These are phyloP conservation scores for Melikaiella ostensackeni DNA, from an alignment of 2,888 invertebrate genomes.

Conservation along the genomic window DNA sequence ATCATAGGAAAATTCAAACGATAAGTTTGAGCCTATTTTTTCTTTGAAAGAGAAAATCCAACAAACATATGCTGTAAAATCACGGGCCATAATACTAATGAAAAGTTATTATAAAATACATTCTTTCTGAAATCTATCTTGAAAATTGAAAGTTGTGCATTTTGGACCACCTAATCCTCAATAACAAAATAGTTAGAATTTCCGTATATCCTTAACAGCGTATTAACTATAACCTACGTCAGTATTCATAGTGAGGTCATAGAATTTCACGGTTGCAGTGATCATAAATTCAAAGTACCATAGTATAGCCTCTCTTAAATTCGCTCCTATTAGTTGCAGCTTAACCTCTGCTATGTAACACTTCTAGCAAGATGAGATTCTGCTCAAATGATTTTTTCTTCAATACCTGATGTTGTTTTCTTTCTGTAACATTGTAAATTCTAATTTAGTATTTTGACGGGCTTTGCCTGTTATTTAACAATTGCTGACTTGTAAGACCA, in stretches of 20 bases:
- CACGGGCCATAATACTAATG: too few relatives aligned
- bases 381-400: background rate
- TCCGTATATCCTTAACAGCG: background rate
- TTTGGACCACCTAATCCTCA: too few relatives aligned
- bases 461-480: background rate
- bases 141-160: too few relatives aligned
- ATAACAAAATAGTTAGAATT: background rate
- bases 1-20: too few relatives aligned
- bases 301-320: conserved; percentile 22
- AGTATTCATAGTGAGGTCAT: conserved; percentile 13
- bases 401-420: background rate
- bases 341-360: conserved; percentile 14
- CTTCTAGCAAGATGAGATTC: background rate
- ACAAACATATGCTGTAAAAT: too few relatives aligned
- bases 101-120: too few relatives aligned
- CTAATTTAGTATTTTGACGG: background rate
- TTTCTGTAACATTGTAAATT: background rate
- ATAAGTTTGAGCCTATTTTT: too few relatives aligned
- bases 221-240: background rate
- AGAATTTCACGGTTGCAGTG: conserved; percentile 28
- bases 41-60: too few relatives aligned
- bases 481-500: background rate
- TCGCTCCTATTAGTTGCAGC: conserved; percentile 4
- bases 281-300: conserved; percentile 19
- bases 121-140: background rate